Evolutionary conservation across 2,113 vertebrate genomes (phyloP).

Genomic region (Cyprinodon variegatus): DNA sequence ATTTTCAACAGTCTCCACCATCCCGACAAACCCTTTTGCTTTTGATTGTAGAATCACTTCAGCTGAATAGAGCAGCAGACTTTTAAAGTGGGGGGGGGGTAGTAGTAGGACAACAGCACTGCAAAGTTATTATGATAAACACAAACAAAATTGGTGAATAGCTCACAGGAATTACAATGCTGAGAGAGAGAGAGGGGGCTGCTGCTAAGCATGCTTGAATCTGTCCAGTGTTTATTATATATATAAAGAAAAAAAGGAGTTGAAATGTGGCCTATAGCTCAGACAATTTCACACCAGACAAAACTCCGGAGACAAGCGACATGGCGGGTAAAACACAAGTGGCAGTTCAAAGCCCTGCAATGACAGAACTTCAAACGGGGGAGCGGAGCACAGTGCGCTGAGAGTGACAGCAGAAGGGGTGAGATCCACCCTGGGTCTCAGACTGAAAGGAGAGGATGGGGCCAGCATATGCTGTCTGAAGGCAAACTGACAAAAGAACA

Average conservation of each 20-base stretch:
- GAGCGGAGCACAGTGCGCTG: slow-evolving; percentile 39
- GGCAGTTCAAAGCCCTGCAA: slow-evolving; percentile 72
- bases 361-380: slow-evolving; percentile 66
- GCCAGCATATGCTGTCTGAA: background rate
- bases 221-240: slow-evolving; percentile 26
- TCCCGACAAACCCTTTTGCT: background rate
- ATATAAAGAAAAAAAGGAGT: slow-evolving; percentile 8
- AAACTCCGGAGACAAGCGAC: slow-evolving; percentile 49
- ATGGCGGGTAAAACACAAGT: slow-evolving; percentile 63
- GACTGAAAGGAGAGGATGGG: slow-evolving; percentile 19
- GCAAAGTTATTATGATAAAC: slow-evolving; percentile 2
- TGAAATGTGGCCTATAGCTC: slow-evolving; percentile 53
- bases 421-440: slow-evolving; percentile 31
- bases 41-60: background rate
- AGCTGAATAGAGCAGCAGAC: background rate
- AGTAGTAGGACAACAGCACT: background rate
- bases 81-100: background rate
- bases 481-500: slow-evolving; percentile 33
- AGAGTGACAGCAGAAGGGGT: slow-evolving; percentile 63
- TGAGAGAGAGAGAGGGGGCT: background rate
- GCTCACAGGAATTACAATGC: slow-evolving; percentile 20
- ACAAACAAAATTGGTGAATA: slow-evolving; percentile 28
- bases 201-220: slow-evolving; percentile 15
- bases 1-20: background rate
- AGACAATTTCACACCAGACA: slow-evolving; percentile 57